Percentiles rank a stretch among this genome's conserved stretches.
Conservation (phyloP, 2,888 invertebrate species). For the Nymphalis urticae region DNA sequence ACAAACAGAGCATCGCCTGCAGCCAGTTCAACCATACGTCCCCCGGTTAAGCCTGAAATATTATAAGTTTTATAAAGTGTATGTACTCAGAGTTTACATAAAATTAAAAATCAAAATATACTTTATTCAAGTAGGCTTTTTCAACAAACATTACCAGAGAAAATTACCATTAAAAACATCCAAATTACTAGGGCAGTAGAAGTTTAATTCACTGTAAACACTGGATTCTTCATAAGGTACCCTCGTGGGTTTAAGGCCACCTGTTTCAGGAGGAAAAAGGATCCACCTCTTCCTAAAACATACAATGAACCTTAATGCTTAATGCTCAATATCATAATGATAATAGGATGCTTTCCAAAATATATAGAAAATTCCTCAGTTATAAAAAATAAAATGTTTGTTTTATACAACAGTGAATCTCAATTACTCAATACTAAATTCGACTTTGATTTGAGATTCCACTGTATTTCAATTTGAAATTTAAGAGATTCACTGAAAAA, state of each 20-base stretch:
- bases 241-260: slow-evolving; percentile 87
- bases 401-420: too few relatives aligned
- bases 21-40: slow-evolving; percentile 84
- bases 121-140: not conserved
- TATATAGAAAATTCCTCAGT: too few relatives aligned
- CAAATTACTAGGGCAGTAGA: slow-evolving; percentile 84
- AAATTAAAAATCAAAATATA: slow-evolving; percentile 25
- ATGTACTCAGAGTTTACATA: not conserved
- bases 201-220: slow-evolving; percentile 92
- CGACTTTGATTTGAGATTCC: too few relatives aligned
- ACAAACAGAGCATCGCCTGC: slow-evolving; percentile 94
- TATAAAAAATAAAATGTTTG: too few relatives aligned
- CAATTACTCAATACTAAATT: too few relatives aligned
- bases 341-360: too few relatives aligned
- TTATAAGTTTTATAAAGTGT: not conserved
- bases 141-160: slow-evolving; percentile 28
- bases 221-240: slow-evolving; percentile 98
- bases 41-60: slow-evolving; percentile 62
- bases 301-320: slow-evolving; percentile 32
- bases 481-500: too few relatives aligned
- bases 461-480: too few relatives aligned
- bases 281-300: slow-evolving; percentile 92
- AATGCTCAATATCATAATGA: not conserved
- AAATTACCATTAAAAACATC: slow-evolving; percentile 74
- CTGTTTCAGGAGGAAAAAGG: slow-evolving; percentile 91